Evolutionary conservation across 2,888 invertebrate genomes (phyloP), one percentile per base, ranked within the genome.

Genomic region (Gerosis bhagava): DNA sequence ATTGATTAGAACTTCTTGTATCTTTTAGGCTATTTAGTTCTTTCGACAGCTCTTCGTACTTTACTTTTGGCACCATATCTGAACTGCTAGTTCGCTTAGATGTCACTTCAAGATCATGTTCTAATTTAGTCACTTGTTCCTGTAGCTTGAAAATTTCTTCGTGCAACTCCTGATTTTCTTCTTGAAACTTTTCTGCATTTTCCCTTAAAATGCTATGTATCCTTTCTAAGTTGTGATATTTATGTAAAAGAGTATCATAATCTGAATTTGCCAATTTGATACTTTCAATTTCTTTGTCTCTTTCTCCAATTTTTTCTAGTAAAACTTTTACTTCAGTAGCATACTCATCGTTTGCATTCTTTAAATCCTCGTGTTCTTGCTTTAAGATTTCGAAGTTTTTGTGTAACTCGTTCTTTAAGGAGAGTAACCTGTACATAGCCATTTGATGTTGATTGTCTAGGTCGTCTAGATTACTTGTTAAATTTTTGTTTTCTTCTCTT

Each of bases 361-460:
- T 83, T 2, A 90, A 62, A 42, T 89, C 83, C 51, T 83, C 78
- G 35, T 89, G 82, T 51, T 91, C 87, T 35, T 79, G 73, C 58
- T 84, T 89, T 1, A 91, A 60, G 0, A 77, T 65, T 55, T 83
- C 83, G 36, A 90, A 89, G 59, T 91, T 91, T 7, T 75, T 74
- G 50, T 91, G 90, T 32, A 91, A 60, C 35, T 91, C 90, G 31
- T 77, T 86, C 60, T 92, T 92, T 25, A 91, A 61, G 3, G 83
- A 64, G 0, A 92, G 63, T 11, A 92, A 71, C 62, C 87, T 89
- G 53, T 91, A 92, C 76, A 94, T 92, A 0, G 94, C 95, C 59
- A 90, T 79, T 61, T 93, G 92, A 66, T 95, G 94, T 72, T 95
- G 94, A 34, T 75, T 89, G 64, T 96, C 95, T 57, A 96, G 75